These are phyloP conservation scores for Nerophis lumbriciformis DNA, from an alignment of 2,113 vertebrate species.

Conservation along the genomic window DNA sequence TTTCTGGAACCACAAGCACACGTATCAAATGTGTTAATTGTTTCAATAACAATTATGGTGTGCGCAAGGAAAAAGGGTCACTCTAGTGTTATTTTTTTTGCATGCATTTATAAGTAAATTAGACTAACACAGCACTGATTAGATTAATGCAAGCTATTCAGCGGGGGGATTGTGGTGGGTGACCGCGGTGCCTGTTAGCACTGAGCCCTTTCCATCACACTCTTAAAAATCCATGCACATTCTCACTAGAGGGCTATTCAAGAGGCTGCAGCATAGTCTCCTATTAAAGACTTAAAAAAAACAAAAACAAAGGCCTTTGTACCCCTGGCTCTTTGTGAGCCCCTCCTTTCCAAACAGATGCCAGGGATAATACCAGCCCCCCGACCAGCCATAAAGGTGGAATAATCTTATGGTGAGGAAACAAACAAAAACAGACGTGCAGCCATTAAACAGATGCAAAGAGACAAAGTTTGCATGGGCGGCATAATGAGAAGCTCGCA, in stretches of 20 bases:
- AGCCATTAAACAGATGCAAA: slow-evolving; percentile 75
- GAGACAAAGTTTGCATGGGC: slow-evolving; percentile 71
- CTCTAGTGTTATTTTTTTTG: slow-evolving; percentile 26
- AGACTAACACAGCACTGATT: slow-evolving; percentile 25
- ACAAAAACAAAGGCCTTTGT: slow-evolving; percentile 32
- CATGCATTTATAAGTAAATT: slow-evolving; percentile 46
- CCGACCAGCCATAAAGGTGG: slow-evolving; percentile 78
- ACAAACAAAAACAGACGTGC: slow-evolving; percentile 76
- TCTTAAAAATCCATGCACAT: slow-evolving; percentile 59
- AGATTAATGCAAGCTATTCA: slow-evolving; percentile 49
- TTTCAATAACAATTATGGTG: slow-evolving; percentile 15
- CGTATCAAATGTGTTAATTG: slow-evolving; percentile 5
- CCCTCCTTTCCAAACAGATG: slow-evolving; percentile 71
- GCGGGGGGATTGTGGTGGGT: slow-evolving; percentile 42
- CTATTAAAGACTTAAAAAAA: slow-evolving; percentile 40
- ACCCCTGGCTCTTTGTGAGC: slow-evolving; percentile 48
- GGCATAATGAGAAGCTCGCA: slow-evolving; percentile 61
- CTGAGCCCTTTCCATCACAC: slow-evolving; percentile 54
- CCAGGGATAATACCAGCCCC: slow-evolving; percentile 73
- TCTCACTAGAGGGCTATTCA: slow-evolving; percentile 42
- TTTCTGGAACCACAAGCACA: slow-evolving; percentile 5
- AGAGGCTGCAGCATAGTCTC: slow-evolving; percentile 52
- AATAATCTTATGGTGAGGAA: slow-evolving; percentile 76
- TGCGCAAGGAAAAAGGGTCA: slow-evolving; percentile 18
- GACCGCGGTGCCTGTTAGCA: slow-evolving; percentile 63